A percentile compares a stretch with the other conserved stretches of the same genome.
These are phyloP conservation scores for Acleris sparsana DNA, from an alignment of 2,888 invertebrate genomes.

Conservation along the genomic window DNA sequence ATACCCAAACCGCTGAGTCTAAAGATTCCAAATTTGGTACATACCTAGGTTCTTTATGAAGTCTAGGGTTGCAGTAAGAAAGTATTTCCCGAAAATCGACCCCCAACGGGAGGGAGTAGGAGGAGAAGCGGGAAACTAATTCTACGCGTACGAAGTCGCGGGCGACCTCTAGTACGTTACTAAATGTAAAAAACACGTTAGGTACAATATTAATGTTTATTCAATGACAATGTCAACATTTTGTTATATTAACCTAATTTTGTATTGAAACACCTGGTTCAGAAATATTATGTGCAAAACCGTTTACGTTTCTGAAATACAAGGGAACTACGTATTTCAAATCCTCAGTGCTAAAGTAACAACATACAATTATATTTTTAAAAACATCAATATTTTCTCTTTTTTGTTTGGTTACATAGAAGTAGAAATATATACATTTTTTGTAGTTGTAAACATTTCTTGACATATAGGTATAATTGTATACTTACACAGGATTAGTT, in stretches of 20 bases:
- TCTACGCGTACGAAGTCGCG: too few relatives aligned
- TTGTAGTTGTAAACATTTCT: not conserved
- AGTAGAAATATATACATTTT: conserved; percentile 27
- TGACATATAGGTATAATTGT: not conserved
- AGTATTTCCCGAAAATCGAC: too few relatives aligned
- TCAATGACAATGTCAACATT: conserved; percentile 34
- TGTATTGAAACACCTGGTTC: conserved; percentile 25
- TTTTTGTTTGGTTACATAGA: conserved; percentile 37
- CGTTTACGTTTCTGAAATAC: conserved; percentile 23
- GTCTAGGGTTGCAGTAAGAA: too few relatives aligned
- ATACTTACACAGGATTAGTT: too few relatives aligned
- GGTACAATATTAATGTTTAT: conserved; percentile 36
- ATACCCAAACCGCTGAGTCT: too few relatives aligned
- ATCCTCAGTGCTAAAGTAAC: conserved; percentile 35
- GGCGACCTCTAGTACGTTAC: too few relatives aligned
- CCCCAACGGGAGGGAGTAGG: too few relatives aligned
- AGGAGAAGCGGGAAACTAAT: too few relatives aligned
- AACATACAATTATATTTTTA: conserved; percentile 18
- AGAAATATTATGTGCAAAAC: conserved; percentile 25
- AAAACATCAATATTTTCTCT: conserved; percentile 35
- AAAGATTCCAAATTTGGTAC: too few relatives aligned
- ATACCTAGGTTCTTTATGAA: too few relatives aligned
- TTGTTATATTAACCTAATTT: conserved; percentile 26
- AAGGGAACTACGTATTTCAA: conserved; percentile 31
- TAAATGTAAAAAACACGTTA: not conserved